Conservation (phyloP, 2,113 vertebrate genomes). For the Lophius piscatorius region DNA sequence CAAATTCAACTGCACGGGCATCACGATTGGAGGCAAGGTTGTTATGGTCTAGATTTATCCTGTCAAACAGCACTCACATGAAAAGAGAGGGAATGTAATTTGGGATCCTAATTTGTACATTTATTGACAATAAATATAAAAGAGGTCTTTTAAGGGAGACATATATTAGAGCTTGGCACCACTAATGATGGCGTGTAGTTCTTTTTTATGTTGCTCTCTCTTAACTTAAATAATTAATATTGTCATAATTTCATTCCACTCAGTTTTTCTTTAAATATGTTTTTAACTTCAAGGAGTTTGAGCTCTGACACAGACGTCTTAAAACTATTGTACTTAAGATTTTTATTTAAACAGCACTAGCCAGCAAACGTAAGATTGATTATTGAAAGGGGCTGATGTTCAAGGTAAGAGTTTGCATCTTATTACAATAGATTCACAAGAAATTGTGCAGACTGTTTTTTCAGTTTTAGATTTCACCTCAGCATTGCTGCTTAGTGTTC, state of each 20-base stretch:
- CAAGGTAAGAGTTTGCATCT: no score
- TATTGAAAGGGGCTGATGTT: background rate
- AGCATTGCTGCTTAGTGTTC: background rate
- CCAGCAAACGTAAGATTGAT: no score
- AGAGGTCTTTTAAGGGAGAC: conserved; percentile 9
- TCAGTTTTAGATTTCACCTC: background rate
- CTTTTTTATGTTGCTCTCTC: background rate
- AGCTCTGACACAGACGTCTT: background rate
- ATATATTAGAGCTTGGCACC: conserved; percentile 3
- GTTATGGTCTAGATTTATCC: conserved; percentile 55
- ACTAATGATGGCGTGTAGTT: background rate
- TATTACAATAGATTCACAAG: background rate
- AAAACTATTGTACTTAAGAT: no score
- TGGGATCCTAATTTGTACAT: conserved; percentile 38
- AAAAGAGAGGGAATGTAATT: conserved; percentile 48
- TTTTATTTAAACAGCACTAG: background rate
- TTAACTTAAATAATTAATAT: conserved; percentile 14
- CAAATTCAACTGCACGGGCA: conserved; percentile 63
- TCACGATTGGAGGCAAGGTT: conserved; percentile 62
- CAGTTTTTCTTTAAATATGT: conserved; percentile 5
- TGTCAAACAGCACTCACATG: conserved; percentile 47
- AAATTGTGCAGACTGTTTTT: background rate
- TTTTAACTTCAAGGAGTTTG: background rate
- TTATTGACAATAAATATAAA: conserved; percentile 52
- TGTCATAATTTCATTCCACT: background rate